Base-by-base conservation (phyloP, 2,113 vertebrate species). In the Butorides virescens region DNA sequence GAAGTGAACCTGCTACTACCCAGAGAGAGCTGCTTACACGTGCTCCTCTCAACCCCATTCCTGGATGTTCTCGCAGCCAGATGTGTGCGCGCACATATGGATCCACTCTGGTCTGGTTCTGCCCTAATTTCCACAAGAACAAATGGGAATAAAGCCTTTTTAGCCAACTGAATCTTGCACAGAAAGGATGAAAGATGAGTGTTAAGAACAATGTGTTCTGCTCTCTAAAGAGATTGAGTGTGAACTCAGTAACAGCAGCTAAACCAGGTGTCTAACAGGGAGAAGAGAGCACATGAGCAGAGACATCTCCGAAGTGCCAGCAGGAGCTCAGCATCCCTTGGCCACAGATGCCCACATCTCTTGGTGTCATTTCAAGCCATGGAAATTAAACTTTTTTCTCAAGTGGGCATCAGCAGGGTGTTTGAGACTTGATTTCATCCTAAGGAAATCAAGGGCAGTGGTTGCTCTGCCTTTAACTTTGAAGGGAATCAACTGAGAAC, bases 401-500 rank as follows among this genome's bases (percentile, higher is more conserved):
- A 39, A 70, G 14, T 1, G 34, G 59, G 22, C 58, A 84, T 15
- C 72, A 61, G 37, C 44, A 74, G 36, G 34, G 21, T 52, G 42
- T 56, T 37, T 37, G 52, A 91, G 18, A 61, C 39, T 61, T 87
- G 32, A 29, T 36, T 91, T 59, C 93, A 15, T 9, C 16, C 70
- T 67, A 72, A 44, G 47, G 73, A 78, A 87, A 65, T 55, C 19
- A 75, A 87, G 80, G 34, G n/a, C 47, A 50, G 15, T 5, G 47
- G 34, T 15, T 95, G 36, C 49, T 90, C 61, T 91, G 55, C 63
- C 27, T 72, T 81, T 71, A 72, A 95, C 74, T 59, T 67, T 30
- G 44, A 91, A 93, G 36, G 13, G 26, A 89, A 72, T 44, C 56
- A 29, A 47, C 14, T 4, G 10, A 55, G 73, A 58, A 17, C 19